A percentile compares a stretch with the other conserved stretches of the same genome.
Conservation (phyloP, 2,888 invertebrate genomes). For the Tryphoninae sp. region DNA sequence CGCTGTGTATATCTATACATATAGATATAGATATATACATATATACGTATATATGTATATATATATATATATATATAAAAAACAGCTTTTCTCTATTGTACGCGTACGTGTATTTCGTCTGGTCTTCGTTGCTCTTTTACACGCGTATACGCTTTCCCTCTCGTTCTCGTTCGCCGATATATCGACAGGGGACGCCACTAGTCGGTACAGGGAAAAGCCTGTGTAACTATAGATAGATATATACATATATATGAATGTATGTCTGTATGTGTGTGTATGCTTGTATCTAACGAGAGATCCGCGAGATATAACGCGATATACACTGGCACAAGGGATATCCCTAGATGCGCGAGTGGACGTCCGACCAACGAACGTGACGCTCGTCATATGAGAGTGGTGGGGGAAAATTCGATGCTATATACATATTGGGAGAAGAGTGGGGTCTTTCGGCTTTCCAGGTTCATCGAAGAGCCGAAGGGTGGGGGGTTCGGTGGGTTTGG, state of each 20-base stretch:
- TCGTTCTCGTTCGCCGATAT: conserved; percentile 39
- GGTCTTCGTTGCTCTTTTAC: conserved; percentile 53
- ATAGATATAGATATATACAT: conserved; percentile 19
- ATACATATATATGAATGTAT: not conserved
- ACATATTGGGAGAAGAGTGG: conserved; percentile 20
- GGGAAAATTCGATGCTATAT: conserved; percentile 30
- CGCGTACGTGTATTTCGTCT: conserved; percentile 60
- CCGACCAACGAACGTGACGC: conserved; percentile 53
- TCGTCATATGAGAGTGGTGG: conserved; percentile 44
- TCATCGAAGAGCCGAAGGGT: conserved; percentile 43
- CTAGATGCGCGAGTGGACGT: conserved; percentile 60
- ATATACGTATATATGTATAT: conserved; percentile 4
- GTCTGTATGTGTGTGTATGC: not conserved
- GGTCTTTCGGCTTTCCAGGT: conserved; percentile 31
- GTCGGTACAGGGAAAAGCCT: not conserved
- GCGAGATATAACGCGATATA: conserved; percentile 18
- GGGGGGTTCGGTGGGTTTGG: conserved; percentile 36
- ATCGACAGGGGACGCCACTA: conserved; percentile 21
- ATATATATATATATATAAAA: conserved; percentile 45
- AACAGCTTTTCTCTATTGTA: conserved; percentile 73
- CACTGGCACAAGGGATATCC: conserved; percentile 50
- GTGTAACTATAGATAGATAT: not conserved
- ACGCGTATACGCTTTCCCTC: conserved; percentile 48
- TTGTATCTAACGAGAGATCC: conserved; percentile 2
- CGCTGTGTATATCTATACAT: conserved; percentile 24